Percentiles rank a stretch among this genome's conserved stretches.
Evolutionary conservation across 2,797 vertebrate genomes (phyloP).

Genomic region (Hydrolagus colliei): DNA sequence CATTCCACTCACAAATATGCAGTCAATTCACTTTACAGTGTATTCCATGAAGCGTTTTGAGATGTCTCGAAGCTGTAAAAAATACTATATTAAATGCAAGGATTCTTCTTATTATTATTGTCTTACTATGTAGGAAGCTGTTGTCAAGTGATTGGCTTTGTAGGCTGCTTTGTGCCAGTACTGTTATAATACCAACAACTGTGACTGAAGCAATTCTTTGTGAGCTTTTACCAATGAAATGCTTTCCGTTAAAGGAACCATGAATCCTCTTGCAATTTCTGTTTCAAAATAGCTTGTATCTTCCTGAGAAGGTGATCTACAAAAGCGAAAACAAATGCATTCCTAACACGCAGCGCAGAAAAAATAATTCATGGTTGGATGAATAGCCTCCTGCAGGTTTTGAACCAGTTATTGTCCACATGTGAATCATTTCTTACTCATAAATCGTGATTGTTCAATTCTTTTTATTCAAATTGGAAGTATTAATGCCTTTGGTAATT

Average conservation of each 20-base stretch:
- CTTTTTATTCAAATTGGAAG: background rate
- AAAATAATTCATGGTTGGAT: background rate
- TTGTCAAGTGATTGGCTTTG: too few relatives aligned
- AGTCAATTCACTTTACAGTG: too few relatives aligned
- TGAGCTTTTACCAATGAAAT: background rate
- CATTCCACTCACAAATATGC: too few relatives aligned
- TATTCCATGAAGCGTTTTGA: too few relatives aligned
- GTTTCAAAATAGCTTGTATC: background rate
- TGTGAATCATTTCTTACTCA: constrained; percentile 7
- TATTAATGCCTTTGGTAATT: background rate
- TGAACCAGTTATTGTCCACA: background rate
- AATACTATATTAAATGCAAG: too few relatives aligned
- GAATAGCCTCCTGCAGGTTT: background rate
- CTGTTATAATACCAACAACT: too few relatives aligned
- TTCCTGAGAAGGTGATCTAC: background rate
- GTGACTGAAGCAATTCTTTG: too few relatives aligned
- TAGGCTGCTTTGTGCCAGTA: too few relatives aligned
- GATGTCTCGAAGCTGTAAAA: too few relatives aligned
- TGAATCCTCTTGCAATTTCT: background rate
- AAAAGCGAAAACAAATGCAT: background rate
- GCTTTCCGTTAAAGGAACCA: background rate
- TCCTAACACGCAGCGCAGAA: background rate
- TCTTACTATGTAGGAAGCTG: too few relatives aligned
- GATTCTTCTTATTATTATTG: too few relatives aligned
- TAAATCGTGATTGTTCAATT: background rate